Base-by-base conservation (phyloP, 2,888 invertebrate species). In the Perdita meconis region DNA sequence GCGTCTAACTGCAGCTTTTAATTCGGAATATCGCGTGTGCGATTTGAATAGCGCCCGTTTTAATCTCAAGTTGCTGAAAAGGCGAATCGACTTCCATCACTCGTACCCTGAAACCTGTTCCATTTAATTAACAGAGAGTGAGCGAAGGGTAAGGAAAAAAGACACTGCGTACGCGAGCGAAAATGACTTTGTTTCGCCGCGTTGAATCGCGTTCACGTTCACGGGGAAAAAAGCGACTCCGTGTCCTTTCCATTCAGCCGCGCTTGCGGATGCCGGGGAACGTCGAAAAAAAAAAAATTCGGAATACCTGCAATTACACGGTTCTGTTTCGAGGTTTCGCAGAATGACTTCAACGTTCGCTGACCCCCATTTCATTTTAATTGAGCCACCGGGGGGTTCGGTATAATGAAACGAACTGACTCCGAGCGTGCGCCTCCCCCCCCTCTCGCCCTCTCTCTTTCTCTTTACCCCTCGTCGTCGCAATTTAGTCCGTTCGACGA, bases 271-370 rank as follows among this genome's bases (percentile, higher is more conserved):
- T 59, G 22, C n/a, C 24, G 30, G 16, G 53, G 60, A 74, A 53
- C 36, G 38, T 30, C 2, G 10, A 60, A 59, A n/a, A n/a, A n/a
- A n/a, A n/a, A n/a, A n/a, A 74, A 55, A 55, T 55, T 74, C 57
- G 51, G 12, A 61, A 55, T 40, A 10, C 24, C 47, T 40, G 12
- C 12, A 13, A 42, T 34, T 24, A 22, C 47, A 12, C 4, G 16
- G 12, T 13, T 16, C 36, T 30, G n/a, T 34, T 16, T 16, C 36
- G 34, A 26, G 44, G 13, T 26, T 50, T 34, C 40, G 69, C 26
- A 51, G 36, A 24, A 50, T 34, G 19, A 19, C 19, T 12, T 1
- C 16, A 50, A 10, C 19, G 38, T 40, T 30, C 10, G 10, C 5
- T 19, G 10, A 6, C 10, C 60, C 16, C 16, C 47, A 16, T 47